Percentiles rank a stretch among this genome's conserved stretches.
These are phyloP conservation scores for Platyrinchus mystaceus DNA, from an alignment of 2,797 vertebrate species.

Conservation along the genomic window DNA sequence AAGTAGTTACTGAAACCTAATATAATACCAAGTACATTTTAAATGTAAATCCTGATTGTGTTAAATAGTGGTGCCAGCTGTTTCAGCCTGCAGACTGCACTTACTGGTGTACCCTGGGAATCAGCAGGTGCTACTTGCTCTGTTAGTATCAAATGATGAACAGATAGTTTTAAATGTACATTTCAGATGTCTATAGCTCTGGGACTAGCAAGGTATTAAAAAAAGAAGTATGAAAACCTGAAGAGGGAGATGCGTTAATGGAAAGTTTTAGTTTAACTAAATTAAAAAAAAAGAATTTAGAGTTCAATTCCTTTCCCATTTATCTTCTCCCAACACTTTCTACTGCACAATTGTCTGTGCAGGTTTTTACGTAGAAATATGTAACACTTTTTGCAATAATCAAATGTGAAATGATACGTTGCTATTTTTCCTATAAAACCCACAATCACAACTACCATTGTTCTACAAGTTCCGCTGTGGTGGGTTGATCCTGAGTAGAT, in stretches of 20 bases:
- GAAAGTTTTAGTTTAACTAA: background rate
- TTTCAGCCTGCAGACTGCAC: background rate
- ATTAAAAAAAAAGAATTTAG: background rate
- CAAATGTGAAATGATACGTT: background rate
- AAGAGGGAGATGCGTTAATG: background rate
- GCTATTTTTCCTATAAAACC: background rate
- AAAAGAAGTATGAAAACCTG: background rate
- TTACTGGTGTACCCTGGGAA: background rate
- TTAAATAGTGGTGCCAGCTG: constrained; percentile 18
- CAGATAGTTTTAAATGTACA: background rate
- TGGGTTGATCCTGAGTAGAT: background rate
- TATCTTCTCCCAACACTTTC: background rate
- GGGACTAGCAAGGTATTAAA: background rate
- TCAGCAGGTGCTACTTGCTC: constrained; percentile 12
- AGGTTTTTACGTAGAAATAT: background rate
- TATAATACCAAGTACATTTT: background rate
- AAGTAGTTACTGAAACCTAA: constrained; percentile 24
- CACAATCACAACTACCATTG: background rate
- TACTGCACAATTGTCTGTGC: background rate
- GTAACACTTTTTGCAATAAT: background rate
- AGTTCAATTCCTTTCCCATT: background rate
- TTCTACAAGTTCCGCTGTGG: background rate
- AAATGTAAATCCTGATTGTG: constrained; percentile 30
- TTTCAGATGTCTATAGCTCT: background rate
- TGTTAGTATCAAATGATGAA: background rate